phyloP scores from a whole-genome alignment of 1,140 invertebrate species.

The Chelonus insularis region DNA sequence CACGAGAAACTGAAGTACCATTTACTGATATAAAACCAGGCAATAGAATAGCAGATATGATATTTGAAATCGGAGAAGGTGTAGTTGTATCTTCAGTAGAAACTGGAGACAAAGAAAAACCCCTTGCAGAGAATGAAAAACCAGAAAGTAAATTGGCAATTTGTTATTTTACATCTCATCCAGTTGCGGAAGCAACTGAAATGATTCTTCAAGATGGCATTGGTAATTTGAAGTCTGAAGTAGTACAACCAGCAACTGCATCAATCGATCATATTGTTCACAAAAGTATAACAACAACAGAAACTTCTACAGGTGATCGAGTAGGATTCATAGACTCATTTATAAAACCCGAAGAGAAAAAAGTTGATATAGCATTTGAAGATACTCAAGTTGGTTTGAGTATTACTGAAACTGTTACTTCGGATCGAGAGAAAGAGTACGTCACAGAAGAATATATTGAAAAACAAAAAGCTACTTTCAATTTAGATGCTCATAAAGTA shows the following conservation, averaged over 20 bases:
- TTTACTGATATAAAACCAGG: conserved; percentile 50
- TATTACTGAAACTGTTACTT: conserved; percentile 52
- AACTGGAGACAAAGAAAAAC: conserved; percentile 59
- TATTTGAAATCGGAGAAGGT: conserved; percentile 58
- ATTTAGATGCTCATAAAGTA: conserved; percentile 55
- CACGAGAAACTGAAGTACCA: conserved; percentile 61
- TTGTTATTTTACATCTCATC: conserved; percentile 51
- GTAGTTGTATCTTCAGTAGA: conserved; percentile 60
- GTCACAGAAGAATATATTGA: conserved; percentile 37
- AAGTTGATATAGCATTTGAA: conserved; percentile 52
- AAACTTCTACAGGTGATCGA: conserved; percentile 48
- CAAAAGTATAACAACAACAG: conserved; percentile 55
- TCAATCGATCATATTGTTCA: conserved; percentile 53
- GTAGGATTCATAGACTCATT: conserved; percentile 50
- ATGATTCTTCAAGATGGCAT: conserved; percentile 48
- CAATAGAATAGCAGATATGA: conserved; percentile 51
- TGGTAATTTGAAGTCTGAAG: conserved; percentile 41
- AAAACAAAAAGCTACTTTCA: conserved; percentile 46
- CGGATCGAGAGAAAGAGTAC: conserved; percentile 58
- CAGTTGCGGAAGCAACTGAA: conserved; percentile 54
- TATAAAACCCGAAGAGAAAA: conserved; percentile 52
- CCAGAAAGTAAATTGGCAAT: conserved; percentile 50
- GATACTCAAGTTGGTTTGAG: conserved; percentile 51
- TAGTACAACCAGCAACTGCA: conserved; percentile 43
- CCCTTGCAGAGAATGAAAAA: conserved; percentile 44